Evolutionary conservation across 2,888 invertebrate genomes (phyloP).

Genomic region (Halictus ligatus): DNA sequence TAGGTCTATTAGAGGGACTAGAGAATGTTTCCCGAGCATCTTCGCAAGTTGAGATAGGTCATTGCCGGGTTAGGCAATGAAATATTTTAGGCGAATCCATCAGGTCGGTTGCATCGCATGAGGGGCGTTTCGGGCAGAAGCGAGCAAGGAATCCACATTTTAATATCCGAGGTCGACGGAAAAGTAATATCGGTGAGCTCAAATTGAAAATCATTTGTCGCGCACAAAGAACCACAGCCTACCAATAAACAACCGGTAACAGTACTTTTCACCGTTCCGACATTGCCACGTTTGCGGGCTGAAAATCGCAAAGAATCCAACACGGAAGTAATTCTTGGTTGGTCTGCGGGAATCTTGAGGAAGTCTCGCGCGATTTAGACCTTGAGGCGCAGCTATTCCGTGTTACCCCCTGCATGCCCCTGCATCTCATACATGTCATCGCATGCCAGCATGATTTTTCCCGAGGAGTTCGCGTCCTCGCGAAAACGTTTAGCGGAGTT

Average conservation of each 20-base stretch:
- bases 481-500: slow-evolving; percentile 47
- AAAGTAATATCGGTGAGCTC: no score
- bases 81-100: slow-evolving; percentile 19
- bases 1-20: no score
- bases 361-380: background rate
- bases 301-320: background rate
- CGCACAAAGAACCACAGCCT: no score
- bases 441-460: slow-evolving; percentile 59
- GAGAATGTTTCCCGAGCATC: no score
- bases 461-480: slow-evolving; percentile 34
- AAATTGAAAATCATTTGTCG: no score
- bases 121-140: background rate
- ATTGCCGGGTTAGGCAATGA: background rate
- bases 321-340: background rate
- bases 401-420: slow-evolving; percentile 53
- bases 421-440: slow-evolving; percentile 20
- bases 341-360: background rate
- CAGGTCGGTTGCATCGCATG: background rate
- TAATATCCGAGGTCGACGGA: no score
- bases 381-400: slow-evolving; percentile 3
- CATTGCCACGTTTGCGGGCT: background rate
- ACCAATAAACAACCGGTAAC: no score
- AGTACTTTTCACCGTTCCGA: no score
- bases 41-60: no score
- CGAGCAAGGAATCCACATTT: background rate